These are phyloP conservation scores for Catocala sponsa DNA, from an alignment of 2,888 invertebrate species.

Conservation along the genomic window DNA sequence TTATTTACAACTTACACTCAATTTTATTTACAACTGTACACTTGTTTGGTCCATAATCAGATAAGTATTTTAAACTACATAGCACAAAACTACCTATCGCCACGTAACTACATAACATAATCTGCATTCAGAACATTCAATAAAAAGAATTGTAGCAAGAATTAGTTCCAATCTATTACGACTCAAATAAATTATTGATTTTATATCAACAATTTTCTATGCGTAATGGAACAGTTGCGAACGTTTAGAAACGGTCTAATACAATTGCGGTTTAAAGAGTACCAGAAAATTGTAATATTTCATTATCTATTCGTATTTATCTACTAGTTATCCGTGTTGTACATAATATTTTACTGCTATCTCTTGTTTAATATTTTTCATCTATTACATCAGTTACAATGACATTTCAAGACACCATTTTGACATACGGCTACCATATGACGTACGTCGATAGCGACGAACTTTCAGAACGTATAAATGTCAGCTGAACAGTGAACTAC, in stretches of 20 bases:
- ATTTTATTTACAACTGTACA: too few relatives aligned
- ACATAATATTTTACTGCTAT: too few relatives aligned
- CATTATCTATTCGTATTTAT: too few relatives aligned
- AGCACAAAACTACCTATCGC: too few relatives aligned
- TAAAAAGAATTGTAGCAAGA: neutral
- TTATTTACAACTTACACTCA: too few relatives aligned
- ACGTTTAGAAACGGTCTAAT: conserved; percentile 5
- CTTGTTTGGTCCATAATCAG: too few relatives aligned
- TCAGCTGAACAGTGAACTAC: conserved; percentile 59
- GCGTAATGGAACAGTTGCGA: neutral
- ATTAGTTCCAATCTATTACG: neutral
- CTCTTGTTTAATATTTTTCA: neutral
- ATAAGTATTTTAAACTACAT: too few relatives aligned
- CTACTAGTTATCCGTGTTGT: too few relatives aligned
- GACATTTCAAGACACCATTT: conserved; percentile 26
- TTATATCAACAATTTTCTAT: neutral
- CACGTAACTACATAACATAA: neutral
- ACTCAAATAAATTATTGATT: conserved; percentile 10
- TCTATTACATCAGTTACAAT: neutral
- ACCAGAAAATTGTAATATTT: neutral
- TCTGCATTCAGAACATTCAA: neutral
- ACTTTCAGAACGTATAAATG: conserved; percentile 57
- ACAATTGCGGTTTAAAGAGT: neutral
- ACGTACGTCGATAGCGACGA: conserved; percentile 30
- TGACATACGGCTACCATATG: conserved; percentile 30